Evolutionary conservation across 2,888 invertebrate species (phyloP).

Genomic region (Omphaloscelis lunosa): DNA sequence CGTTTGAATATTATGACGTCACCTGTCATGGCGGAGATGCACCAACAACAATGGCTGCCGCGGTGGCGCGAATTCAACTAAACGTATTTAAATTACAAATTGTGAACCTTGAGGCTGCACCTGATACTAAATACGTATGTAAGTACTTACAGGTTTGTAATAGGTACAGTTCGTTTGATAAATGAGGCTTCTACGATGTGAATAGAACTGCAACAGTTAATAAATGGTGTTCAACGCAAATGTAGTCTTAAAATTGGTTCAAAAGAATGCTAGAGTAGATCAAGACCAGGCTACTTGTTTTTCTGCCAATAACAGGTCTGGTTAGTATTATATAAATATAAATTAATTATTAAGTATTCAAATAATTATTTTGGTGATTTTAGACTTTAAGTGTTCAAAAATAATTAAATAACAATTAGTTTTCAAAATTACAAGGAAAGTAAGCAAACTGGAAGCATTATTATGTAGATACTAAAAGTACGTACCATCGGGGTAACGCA

Average conservation of each 20-base stretch:
- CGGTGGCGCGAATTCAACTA: conserved; percentile 69
- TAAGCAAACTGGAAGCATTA: background rate
- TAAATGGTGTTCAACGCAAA: conserved; percentile 6
- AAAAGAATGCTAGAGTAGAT: background rate
- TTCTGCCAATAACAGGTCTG: background rate
- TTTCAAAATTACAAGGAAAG: background rate
- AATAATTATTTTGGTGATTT: background rate
- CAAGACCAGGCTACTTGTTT: background rate
- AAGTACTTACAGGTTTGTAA: conserved; percentile 33
- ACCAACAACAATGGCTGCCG: conserved; percentile 61
- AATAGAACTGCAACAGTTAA: conserved; percentile 20
- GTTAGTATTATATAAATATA: background rate
- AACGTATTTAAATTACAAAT: conserved; percentile 82
- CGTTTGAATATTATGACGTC: conserved; percentile 52
- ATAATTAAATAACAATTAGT: background rate
- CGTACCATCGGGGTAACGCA: too few species aligned
- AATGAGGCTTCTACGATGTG: conserved; percentile 30
- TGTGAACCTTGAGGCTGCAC: conserved; percentile 74
- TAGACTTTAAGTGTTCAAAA: background rate
- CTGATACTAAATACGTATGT: conserved; percentile 61
- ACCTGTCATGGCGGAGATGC: conserved; percentile 57
- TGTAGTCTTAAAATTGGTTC: background rate
- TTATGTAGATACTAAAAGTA: too few species aligned
- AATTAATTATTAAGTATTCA: background rate
- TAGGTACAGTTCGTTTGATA: conserved; percentile 36